Conservation (phyloP, 2,113 vertebrate species). For the Dissostichus mawsoni region DNA sequence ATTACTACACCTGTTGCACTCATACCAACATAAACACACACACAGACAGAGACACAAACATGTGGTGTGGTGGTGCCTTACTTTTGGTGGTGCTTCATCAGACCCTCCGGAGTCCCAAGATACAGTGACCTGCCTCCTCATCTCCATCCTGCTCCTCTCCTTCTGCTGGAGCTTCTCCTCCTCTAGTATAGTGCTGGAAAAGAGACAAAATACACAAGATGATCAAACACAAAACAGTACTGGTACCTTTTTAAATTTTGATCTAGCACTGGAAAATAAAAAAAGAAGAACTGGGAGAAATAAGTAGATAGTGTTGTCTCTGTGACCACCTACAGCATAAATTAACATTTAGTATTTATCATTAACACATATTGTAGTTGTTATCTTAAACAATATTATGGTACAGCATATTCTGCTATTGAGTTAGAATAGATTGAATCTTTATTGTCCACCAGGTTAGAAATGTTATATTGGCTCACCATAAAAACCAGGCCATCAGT, state of each 20-base stretch:
- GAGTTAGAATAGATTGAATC: background rate
- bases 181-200: constrained; percentile 93
- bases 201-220: background rate
- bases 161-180: constrained; percentile 98
- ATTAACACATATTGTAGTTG: background rate
- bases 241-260: too few species aligned
- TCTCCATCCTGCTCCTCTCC: constrained; percentile 97
- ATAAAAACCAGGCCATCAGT: too few species aligned
- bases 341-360: background rate
- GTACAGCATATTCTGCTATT: background rate
- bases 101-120: constrained; percentile 97
- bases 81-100: constrained; percentile 98
- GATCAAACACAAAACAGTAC: background rate
- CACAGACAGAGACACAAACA: background rate
- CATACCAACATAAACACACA: background rate
- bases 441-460: too few species aligned
- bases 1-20: constrained; percentile 13
- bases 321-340: background rate
- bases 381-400: background rate
- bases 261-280: background rate
- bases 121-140: constrained; percentile 93
- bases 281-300: background rate
- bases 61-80: constrained; percentile 68
- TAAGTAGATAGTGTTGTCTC: background rate
- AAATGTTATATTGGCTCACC: too few species aligned